phyloP scores from a whole-genome alignment of 2,113 vertebrate genomes.

The Dermatemys mawii region DNA sequence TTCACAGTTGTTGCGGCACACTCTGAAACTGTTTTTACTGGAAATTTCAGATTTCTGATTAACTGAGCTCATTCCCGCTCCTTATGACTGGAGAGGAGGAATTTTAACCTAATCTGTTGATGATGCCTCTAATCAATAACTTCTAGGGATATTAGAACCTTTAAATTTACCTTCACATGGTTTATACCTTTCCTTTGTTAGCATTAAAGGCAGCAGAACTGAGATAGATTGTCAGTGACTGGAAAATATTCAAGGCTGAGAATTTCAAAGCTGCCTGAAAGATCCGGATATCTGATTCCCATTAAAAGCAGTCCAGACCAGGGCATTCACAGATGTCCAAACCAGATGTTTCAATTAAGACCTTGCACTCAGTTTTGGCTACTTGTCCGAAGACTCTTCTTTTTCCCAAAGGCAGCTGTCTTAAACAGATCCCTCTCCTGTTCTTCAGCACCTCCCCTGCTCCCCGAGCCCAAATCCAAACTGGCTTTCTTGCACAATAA shows the following conservation, averaged over 20 bases:
- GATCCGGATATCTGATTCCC: background rate
- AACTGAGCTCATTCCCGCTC: background rate
- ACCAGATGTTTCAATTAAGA: background rate
- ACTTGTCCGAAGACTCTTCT: background rate
- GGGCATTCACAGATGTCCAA: background rate
- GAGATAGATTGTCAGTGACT: background rate
- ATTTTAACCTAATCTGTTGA: background rate
- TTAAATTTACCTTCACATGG: background rate
- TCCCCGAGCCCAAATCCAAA: background rate
- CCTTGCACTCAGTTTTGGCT: background rate
- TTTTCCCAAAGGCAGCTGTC: background rate
- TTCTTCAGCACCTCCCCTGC: background rate
- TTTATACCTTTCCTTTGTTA: background rate
- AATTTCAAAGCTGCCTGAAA: background rate
- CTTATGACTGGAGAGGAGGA: slow-evolving; percentile 28
- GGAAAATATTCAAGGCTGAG: background rate
- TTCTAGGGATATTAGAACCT: background rate
- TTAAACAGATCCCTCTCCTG: background rate
- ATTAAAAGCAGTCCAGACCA: background rate
- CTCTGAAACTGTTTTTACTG: slow-evolving; percentile 44
- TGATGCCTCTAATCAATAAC: slow-evolving; percentile 13
- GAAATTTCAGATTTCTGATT: slow-evolving; percentile 31
- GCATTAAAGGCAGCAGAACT: background rate
- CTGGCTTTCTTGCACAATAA: background rate
- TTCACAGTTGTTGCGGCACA: slow-evolving; percentile 51